Conservation (phyloP, 2,888 invertebrate species). For the Folsomia candida region DNA sequence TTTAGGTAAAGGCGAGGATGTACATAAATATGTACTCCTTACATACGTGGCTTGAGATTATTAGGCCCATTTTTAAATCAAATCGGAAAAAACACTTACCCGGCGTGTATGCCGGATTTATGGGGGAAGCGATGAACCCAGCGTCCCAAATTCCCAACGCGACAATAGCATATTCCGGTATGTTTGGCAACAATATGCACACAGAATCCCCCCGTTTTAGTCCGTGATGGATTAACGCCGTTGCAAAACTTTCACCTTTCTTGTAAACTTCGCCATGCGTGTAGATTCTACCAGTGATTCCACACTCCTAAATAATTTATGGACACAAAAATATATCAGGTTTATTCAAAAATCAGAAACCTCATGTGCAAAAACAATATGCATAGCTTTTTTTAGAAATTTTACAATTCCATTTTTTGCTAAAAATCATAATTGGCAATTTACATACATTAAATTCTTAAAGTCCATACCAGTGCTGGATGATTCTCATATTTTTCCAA, state of each 20-base stretch:
- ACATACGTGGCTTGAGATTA: not conserved
- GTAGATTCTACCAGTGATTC: constrained; percentile 37
- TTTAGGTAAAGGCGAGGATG: no score
- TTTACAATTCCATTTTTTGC: no score
- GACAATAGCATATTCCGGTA: constrained; percentile 51
- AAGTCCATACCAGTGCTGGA: no score
- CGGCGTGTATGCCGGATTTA: constrained; percentile 50
- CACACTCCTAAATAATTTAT: constrained; percentile 42
- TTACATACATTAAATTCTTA: no score
- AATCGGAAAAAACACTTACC: constrained; percentile 14
- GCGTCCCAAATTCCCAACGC: constrained; percentile 34
- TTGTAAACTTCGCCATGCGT: constrained; percentile 36
- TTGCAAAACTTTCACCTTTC: constrained; percentile 47
- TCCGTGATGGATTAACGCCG: constrained; percentile 38
- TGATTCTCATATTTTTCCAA: no score
- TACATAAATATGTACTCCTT: not conserved
- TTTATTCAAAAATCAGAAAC: no score
- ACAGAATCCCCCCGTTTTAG: constrained; percentile 45
- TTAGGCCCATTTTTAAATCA: no score
- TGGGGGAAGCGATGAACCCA: constrained; percentile 48
- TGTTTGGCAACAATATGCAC: constrained; percentile 50
- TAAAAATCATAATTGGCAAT: no score
- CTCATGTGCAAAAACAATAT: no score
- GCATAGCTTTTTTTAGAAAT: no score
- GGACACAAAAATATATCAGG: no score